phyloP scores from a whole-genome alignment of 2,888 invertebrate genomes.

The Lysandra bellargus region DNA sequence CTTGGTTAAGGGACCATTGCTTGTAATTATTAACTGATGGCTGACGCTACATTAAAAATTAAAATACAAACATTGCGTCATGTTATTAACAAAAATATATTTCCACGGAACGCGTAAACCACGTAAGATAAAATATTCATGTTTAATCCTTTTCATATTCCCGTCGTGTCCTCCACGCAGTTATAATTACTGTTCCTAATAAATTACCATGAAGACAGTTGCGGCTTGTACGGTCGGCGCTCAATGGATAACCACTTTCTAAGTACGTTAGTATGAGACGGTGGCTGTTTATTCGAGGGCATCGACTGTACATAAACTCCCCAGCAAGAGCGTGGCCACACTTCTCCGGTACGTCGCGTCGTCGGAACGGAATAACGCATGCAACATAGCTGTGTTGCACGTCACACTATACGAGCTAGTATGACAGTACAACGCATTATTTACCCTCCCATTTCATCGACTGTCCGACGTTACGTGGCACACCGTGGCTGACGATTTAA shows the following conservation, averaged over 20 bases:
- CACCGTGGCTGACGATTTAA: not conserved
- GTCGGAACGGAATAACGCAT: not conserved
- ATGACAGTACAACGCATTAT: not conserved
- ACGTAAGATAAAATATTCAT: conserved; percentile 9
- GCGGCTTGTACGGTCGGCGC: conserved; percentile 1
- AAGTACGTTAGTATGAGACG: not conserved
- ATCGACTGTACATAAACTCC: not conserved
- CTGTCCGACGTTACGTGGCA: not conserved
- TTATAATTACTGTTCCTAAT: conserved; percentile 22
- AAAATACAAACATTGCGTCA: not conserved
- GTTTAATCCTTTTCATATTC: conserved; percentile 4
- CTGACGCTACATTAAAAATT: not conserved
- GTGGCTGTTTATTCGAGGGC: conserved; percentile 2
- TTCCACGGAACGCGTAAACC: not conserved
- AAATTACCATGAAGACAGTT: conserved; percentile 7
- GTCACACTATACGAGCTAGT: not conserved
- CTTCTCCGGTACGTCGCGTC: not conserved
- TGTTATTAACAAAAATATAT: not conserved
- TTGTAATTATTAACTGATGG: too few relatives aligned
- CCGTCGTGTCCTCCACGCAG: conserved; percentile 6
- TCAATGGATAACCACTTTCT: not conserved
- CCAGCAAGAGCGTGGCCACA: not conserved
- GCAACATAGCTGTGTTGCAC: not conserved
- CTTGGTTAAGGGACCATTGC: too few relatives aligned
- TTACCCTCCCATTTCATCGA: too few relatives aligned